These are phyloP conservation scores for Pristionchus entomophagus DNA, from an alignment of 2,888 invertebrate species.

Conservation along the genomic window DNA sequence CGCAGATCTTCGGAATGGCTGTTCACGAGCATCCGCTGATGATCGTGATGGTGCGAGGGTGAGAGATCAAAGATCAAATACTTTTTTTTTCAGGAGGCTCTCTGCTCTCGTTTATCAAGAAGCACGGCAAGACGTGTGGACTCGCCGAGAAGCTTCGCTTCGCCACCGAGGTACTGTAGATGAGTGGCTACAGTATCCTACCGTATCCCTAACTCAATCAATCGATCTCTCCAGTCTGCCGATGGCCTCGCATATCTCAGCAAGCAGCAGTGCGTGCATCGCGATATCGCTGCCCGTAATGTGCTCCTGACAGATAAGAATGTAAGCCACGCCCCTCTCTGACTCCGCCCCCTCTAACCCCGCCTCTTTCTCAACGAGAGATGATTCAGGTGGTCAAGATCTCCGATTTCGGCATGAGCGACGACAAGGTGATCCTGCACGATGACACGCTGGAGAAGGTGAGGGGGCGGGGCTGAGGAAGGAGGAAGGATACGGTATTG, in stretches of 20 bases:
- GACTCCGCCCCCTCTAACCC: neutral
- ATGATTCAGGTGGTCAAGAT: slow-evolving; percentile 74
- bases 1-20: slow-evolving; percentile 55
- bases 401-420: slow-evolving; percentile 76
- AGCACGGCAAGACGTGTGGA: slow-evolving; percentile 57
- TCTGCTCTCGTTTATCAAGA: slow-evolving; percentile 61
- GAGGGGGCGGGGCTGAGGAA: neutral
- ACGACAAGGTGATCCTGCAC: slow-evolving; percentile 62
- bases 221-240: slow-evolving; percentile 79
- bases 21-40: slow-evolving; percentile 71
- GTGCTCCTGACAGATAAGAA: slow-evolving; percentile 80
- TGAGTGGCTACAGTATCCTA: neutral
- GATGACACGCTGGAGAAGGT: slow-evolving; percentile 71
- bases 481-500: too few relatives aligned
- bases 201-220: too few relatives aligned
- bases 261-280: slow-evolving; percentile 87
- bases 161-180: slow-evolving; percentile 54
- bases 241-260: slow-evolving; percentile 88
- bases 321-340: neutral
- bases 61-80: slow-evolving; percentile 25
- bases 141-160: slow-evolving; percentile 62
- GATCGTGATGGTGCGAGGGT: slow-evolving; percentile 66
- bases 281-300: slow-evolving; percentile 89
- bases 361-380: too few relatives aligned
- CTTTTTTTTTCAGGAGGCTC: slow-evolving; percentile 54